Evolutionary conservation across 2,797 vertebrate genomes (phyloP), one percentile per base, ranked within the genome.

Genomic region (Lutjanus campechanus): DNA sequence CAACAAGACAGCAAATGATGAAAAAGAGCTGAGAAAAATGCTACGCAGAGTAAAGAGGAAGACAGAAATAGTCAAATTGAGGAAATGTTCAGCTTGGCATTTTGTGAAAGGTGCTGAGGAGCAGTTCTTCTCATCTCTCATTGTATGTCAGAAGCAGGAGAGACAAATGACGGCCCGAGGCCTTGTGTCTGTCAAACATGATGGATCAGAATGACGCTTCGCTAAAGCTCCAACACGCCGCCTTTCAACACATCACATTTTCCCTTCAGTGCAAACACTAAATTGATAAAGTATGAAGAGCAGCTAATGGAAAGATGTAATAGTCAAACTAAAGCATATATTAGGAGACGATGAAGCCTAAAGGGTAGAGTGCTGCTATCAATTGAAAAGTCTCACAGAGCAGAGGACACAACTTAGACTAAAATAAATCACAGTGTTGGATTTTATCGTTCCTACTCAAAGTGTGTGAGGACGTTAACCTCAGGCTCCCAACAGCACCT

Each of bases 271-370:
- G 88, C 89, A 92, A 91, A 92, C 88, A 91, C 92, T 91, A 91
- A 92, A 93, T 91, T 92, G 92, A 93, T 92, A 90, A 90, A 91
- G 85, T 88, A 87, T 81, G 90, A 82, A 82, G 77, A 91, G 80
- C 62, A 73, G 91, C 86, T 92, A 89, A 93, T 92, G 87, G 90
- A 90, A 92, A 91, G 90, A 91, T 91, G 88, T 91, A 92, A 95
- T 81, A 94, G 91, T 93, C 93, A 94, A 95, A 95, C 89, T 91
- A 92, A 91, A 93, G 93, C 91, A 92, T 95, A 92, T 85, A 91
- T 95, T 91, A 93, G 75, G 86, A 81, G 77, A 80, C 88, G 80
- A 55, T 83, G 83, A 83, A 76, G 90, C 92, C 91, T 83, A 80
- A 89, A 93, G 88, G 88, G 83, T 71, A 82, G 83, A 86, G 84